These are phyloP conservation scores for Ophion slaviceki DNA, from an alignment of 2,888 invertebrate species.

Conservation along the genomic window DNA sequence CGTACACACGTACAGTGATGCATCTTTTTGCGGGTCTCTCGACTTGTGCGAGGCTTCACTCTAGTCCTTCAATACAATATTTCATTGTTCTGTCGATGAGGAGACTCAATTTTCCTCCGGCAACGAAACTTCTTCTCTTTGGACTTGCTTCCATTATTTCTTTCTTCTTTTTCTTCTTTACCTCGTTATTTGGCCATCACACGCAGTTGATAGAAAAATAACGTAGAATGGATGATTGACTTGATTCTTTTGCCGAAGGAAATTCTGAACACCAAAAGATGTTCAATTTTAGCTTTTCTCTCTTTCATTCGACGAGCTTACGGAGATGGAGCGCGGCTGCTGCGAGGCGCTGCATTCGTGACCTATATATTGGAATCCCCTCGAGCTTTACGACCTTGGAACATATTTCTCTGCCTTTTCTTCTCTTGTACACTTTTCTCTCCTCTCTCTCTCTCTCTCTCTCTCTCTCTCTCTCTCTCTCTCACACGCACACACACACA, in stretches of 20 bases:
- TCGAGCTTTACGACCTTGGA: conserved; percentile 10
- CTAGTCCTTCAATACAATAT: conserved; percentile 20
- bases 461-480: background rate
- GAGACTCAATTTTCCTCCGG: conserved; percentile 15
- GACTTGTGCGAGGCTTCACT: too few relatives aligned
- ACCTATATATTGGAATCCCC: conserved; percentile 7
- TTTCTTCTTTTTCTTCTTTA: background rate
- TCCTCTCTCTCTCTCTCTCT: background rate
- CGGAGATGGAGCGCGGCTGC: conserved; percentile 25
- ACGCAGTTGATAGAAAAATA: too few relatives aligned
- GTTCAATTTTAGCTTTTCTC: conserved; percentile 65
- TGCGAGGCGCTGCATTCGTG: conserved; percentile 26
- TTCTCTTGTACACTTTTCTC: background rate
- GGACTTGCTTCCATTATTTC: background rate
- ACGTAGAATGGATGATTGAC: background rate
- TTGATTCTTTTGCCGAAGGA: background rate
- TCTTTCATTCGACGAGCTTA: conserved; percentile 48
- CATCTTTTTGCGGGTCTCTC: conserved; percentile 10
- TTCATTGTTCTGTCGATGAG: conserved; percentile 25
- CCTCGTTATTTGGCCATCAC: background rate
- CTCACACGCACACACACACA: too few relatives aligned
- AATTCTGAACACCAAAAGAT: conserved; percentile 42
- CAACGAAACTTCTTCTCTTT: background rate
- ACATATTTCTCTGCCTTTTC: conserved; percentile 10
- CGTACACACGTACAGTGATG: background rate